Conservation (phyloP, 2,888 invertebrate species). For the Hydrotaea diabolus region DNA sequence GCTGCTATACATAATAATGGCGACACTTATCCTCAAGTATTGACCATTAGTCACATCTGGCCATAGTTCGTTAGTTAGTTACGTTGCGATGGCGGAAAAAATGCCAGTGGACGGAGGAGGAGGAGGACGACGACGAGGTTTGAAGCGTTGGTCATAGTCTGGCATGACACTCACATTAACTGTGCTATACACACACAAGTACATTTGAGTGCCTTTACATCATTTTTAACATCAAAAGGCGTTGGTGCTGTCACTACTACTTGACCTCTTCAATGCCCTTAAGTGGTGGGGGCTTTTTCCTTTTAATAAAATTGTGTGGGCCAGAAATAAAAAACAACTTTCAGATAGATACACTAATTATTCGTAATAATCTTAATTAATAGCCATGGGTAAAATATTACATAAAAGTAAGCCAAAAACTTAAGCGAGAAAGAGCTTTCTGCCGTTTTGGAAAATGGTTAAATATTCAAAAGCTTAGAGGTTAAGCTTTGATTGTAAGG, state of each 20-base stretch:
- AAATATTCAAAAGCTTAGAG: too few relatives aligned
- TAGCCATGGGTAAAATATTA: too few relatives aligned
- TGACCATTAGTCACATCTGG: slow-evolving; percentile 32
- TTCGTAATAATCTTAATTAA: too few relatives aligned
- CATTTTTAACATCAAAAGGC: not conserved
- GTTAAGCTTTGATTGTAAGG: too few relatives aligned
- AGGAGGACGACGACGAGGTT: not conserved
- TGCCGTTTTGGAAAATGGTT: too few relatives aligned
- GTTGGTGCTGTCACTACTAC: not conserved
- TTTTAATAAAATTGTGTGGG: not conserved
- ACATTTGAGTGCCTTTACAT: not conserved
- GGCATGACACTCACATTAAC: slow-evolving; percentile 31
- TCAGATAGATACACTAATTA: too few relatives aligned
- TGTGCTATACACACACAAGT: not conserved
- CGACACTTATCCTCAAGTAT: slow-evolving; percentile 45
- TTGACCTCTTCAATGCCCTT: not conserved
- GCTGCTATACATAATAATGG: slow-evolving; percentile 28
- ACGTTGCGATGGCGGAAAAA: not conserved
- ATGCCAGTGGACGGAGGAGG: not conserved
- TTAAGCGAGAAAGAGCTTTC: too few relatives aligned
- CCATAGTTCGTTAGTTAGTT: not conserved
- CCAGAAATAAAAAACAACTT: not conserved
- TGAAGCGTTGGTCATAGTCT: not conserved
- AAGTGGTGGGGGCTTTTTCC: not conserved
- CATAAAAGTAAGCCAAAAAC: too few relatives aligned